Evolutionary conservation across 64 coral and sea anemone species (phyloP).

Genomic region (Stylophora pistillata): DNA sequence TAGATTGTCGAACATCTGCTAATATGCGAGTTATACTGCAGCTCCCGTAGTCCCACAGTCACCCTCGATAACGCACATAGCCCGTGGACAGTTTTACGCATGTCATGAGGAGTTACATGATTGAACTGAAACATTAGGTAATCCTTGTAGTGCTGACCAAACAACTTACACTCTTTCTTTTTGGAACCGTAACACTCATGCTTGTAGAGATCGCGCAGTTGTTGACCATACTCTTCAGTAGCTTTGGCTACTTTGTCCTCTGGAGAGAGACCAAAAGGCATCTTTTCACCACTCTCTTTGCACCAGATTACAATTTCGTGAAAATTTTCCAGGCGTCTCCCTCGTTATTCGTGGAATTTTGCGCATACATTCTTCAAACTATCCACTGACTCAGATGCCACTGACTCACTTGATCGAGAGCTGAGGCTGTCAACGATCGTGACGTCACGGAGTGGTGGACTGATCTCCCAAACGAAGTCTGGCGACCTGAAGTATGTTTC

Average conservation of each 20-base stretch:
- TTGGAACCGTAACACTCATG: constrained; percentile 85
- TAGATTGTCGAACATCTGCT: too few species aligned
- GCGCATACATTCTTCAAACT: not conserved
- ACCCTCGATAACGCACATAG: too few species aligned
- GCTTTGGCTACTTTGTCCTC: constrained; percentile 53
- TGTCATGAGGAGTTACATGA: too few species aligned
- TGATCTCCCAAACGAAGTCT: not conserved
- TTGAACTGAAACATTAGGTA: not conserved
- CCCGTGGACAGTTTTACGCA: too few species aligned
- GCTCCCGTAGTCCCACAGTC: too few species aligned
- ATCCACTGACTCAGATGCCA: constrained; percentile 28
- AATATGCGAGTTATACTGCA: too few species aligned
- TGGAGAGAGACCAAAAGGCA: constrained; percentile 43
- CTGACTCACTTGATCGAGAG: not conserved
- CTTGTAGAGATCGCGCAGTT: constrained; percentile 85
- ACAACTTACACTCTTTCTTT: constrained; percentile 90
- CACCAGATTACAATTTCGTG: too few species aligned
- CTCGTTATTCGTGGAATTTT: not conserved
- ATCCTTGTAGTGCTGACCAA: not conserved
- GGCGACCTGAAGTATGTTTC: not conserved
- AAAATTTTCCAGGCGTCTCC: not conserved
- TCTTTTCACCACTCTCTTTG: not conserved
- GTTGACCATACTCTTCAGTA: constrained; percentile 73
- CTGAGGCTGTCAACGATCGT: not conserved
- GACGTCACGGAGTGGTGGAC: constrained; percentile 24